Evolutionary conservation across 1,140 invertebrate genomes (phyloP), one percentile per base, ranked within the genome.

Genomic region (Bombus picipes): DNA sequence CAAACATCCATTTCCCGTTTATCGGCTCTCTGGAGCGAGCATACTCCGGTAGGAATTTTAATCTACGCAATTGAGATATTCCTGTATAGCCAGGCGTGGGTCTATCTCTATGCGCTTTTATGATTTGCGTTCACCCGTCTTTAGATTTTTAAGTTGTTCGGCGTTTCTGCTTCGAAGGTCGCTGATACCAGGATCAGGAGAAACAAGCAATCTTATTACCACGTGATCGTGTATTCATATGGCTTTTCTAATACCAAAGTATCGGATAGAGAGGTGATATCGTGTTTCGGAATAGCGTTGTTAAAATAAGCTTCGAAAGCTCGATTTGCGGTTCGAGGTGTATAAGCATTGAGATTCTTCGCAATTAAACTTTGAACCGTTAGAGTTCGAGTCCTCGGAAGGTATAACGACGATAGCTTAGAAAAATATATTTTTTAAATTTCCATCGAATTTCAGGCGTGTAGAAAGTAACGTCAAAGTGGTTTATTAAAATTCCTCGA

Each of bases 1-100:
- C 28, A 15, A 59, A 72, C n/a, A 12, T 68, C 37, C 43, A 32
- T 39, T 80, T n/a, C 53, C 3, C 66, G 47, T 79, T 79, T 72
- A 72, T 77, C 81, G 39, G 8, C 39, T 22, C n/a, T 34, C n/a
- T 4, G 22, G 3, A 39, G 13, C 43, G 66, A n/a, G 15, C 28
- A 32, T 28, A n/a, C 37, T 34, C 28, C 2, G 22, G 22, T 15
- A 57, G 66, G 75, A 84, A 84, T 84, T 77, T 79, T 37, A 79
- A 84, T 84, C 37, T 84, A 39, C n/a, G 82, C 65, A n/a, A 84
- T 71, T 57, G 34, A 78, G 74, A 84, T 84, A 78, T 78, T 78
- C 65, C 47, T 65, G 59, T 59, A 59, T 41, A 18, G n/a, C 9
- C 13, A 12, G 34, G 22, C 34, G 18, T 25, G 1, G 59, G 32